Base-by-base conservation (phyloP, 2,888 invertebrate genomes). In the Chrysodeixis includens region DNA sequence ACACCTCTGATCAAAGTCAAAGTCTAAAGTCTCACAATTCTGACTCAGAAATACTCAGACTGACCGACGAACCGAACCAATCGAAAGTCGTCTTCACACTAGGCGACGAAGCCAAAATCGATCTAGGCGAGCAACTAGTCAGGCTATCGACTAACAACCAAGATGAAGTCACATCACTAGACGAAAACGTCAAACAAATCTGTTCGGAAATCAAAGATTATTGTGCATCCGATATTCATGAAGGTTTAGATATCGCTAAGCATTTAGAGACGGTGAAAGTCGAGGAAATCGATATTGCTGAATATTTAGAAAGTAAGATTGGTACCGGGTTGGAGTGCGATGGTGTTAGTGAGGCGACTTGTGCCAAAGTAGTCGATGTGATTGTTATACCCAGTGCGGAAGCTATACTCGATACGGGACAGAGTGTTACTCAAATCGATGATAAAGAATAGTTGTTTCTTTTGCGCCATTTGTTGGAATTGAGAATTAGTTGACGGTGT, bases 371-470 rank as follows among this genome's bases (percentile, higher is more conserved):
- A 30, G 88, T 84, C 1, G 93, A 93, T 57, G 92, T 93, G 8
- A 93, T 92, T 56, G 93, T 93, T 6, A 92, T 93, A 89, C 92
- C 90, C 0, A 93, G 93, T 76, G 92, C 92, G 9, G 93, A 93
- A 69, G 93, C 93, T 56, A 93, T 92, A 9, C 85, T 93, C 73
- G 92, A 93, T 78, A 90, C 89, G 0, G 92, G 90, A 26, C 92
- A 89, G 35, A 66, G 44, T 54, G 67, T 77, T 26, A 74, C 53
- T 59, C 66, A 75, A 62, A 71, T 67, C 44, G 72, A 61, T 1
- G 62, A 59, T 14, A 60, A 70, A 14, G 40, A 70, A 68, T 74
- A 79, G 56, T 60, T 56, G 20, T 52, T 35, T 53, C 18, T 12
- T 7, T 16, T 18, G 20, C 16, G 70, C 54, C 56, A 54, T 76